Evolutionary conservation across 1,140 invertebrate genomes (phyloP), one percentile per base, ranked within the genome.

Genomic region (Macrobrachium rosenbergii): DNA sequence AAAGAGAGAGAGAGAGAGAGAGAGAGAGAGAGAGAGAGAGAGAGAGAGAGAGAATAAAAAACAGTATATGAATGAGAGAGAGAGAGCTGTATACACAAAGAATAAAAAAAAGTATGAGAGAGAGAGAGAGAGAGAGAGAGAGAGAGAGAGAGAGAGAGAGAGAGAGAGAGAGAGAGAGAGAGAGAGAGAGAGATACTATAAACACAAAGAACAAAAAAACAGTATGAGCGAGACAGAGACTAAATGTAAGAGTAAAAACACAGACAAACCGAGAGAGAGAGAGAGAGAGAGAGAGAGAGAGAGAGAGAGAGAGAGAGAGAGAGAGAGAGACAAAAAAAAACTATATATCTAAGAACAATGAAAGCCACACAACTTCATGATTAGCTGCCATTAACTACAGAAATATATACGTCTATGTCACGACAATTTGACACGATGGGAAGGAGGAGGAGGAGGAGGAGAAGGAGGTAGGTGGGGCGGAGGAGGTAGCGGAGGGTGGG

Each of bases 81-180:
- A n/a, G 37, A 11, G 67, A 19, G 8, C n/a, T 12, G 28, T 45
- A 17, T 19, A n/a, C 43, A 3, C 19, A 19, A 43, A n/a, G 23
- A 43, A 37, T 12, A 21, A 7, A 19, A 73, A n/a, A 14, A 75
- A 43, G 11, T 11, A 43, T 19, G 73, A 37, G 28, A 6, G n/a
- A 37, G 72, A 37, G 2, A 19, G 21, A 17, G 23, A 28, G n/a
- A 72, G n/a, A 72, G n/a, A 72, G 11, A 14, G n/a, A 72, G n/a
- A n/a, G 37, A 37, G 64, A 67, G 64, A 67, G 64, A 67, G 64
- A 67, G 64, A 67, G 64, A 67, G 64, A 67, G 64, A 67, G 64
- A 67, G 64, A 67, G 64, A 67, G 64, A 67, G 64, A 67, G 64
- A 67, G 64, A 67, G 64, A 67, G 64, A 67, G 64, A 67, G 64